Evolutionary conservation across 2,888 invertebrate species (phyloP), one percentile per base, ranked within the genome.

Genomic region (Agrenia bidenticulata): DNA sequence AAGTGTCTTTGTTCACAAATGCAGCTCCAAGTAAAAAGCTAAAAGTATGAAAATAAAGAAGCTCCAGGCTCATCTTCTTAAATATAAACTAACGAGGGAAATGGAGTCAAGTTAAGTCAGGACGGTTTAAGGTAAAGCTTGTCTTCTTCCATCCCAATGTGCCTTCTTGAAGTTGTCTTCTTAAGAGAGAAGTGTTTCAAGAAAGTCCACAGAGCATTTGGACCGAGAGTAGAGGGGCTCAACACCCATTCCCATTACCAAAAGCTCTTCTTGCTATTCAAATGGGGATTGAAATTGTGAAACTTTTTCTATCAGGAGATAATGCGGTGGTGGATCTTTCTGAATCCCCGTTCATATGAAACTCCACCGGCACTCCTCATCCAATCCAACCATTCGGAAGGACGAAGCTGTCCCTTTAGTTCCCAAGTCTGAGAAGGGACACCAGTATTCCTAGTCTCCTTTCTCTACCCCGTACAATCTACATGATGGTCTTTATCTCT

Each of bases 281-380:
- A 61, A 70, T 67, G 60, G 66, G 51, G 56, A 64, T 64, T 67
- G 70, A 65, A 72, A 69, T 69, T 65, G 58, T 54, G 60, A 67
- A 72, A 72, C 63, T 69, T 72, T 72, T 72, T 72, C 67, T 69
- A 72, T 72, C 69, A 69, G 61, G 58, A 69, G 67, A 67, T 72
- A 69, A 69, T 67, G 63, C 66, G 60, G 50, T 49, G 60, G 50
- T 49, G 66, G 58, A 63, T 69, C 60, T 69, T 39, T 50, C 50
- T 41, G 37, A 58, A 39, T 58, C 58, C 39, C 53, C 50, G 61
- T 62, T 58, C 51, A 32, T 32, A 32, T 11, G 5, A 4, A 32
- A 32, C 32, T 11, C 32, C 5, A 32, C 4, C 32, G 32, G 5
- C 32, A 7, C 32, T 32, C 4, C n/a, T 32, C 4, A 7, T 32